Conservation (phyloP, 2,888 invertebrate species). For the Sarcophaga rosellei region DNA sequence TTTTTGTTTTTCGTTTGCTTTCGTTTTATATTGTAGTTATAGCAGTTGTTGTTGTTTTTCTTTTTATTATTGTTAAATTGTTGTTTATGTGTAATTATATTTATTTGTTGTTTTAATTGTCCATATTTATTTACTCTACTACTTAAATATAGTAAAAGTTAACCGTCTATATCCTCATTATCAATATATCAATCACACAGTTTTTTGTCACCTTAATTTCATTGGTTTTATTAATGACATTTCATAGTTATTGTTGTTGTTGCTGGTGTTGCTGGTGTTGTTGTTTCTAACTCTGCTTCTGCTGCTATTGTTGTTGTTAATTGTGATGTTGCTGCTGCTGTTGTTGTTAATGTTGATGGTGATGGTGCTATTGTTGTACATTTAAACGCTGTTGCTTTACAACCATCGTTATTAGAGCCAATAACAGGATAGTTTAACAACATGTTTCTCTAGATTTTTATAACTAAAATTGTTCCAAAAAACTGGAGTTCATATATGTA, state of each 20-base stretch:
- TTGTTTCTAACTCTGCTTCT: neutral
- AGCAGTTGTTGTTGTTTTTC: too few relatives aligned
- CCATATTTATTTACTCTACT: neutral
- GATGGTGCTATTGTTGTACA: neutral
- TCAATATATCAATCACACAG: slow-evolving; percentile 34
- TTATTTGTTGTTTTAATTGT: neutral
- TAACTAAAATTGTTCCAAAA: neutral
- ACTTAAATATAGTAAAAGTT: neutral
- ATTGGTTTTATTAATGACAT: slow-evolving; percentile 43
- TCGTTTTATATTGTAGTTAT: neutral
- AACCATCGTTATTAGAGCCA: neutral
- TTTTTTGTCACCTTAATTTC: slow-evolving; percentile 48
- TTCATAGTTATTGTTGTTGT: slow-evolving; percentile 25
- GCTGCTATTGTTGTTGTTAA: neutral
- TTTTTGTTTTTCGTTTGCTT: neutral
- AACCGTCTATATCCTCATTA: slow-evolving; percentile 62
- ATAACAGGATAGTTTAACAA: slow-evolving; percentile 10
- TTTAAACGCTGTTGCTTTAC: neutral
- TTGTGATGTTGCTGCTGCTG: neutral
- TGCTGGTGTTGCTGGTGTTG: neutral
- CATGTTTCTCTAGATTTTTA: slow-evolving; percentile 32
- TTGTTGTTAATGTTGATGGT: neutral
- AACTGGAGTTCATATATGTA: neutral
- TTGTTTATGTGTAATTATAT: slow-evolving; percentile 13
- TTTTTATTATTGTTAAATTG: neutral